These are phyloP conservation scores for Alethe diademata DNA, from an alignment of 2,113 vertebrate species.

Conservation along the genomic window DNA sequence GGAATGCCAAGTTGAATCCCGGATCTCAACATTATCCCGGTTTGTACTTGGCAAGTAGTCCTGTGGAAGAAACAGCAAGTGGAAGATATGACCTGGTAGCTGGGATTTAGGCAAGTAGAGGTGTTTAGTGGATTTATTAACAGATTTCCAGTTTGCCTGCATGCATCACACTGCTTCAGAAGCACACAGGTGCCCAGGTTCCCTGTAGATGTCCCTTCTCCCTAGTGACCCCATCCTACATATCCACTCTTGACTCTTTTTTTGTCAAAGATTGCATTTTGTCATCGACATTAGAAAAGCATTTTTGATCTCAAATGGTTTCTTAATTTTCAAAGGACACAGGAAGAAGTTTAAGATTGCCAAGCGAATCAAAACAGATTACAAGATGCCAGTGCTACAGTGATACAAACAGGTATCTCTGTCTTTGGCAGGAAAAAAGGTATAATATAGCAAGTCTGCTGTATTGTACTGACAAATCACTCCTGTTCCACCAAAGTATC, in stretches of 20 bases:
- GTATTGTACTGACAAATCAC: not conserved
- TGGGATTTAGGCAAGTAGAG: not conserved
- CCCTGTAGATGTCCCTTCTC: not conserved
- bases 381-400: not conserved
- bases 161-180: rapidly evolving
- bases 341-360: not conserved
- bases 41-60: not conserved
- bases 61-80: not conserved
- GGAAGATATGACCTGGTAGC: not conserved
- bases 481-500: not conserved
- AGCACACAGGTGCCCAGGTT: not conserved
- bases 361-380: not conserved
- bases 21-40: rapidly evolving
- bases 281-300: not conserved
- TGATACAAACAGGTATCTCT: not conserved
- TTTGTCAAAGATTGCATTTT: not conserved
- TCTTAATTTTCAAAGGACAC: not conserved
- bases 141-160: not conserved
- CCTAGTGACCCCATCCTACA: not conserved
- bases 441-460: not conserved
- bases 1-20: not conserved
- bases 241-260: not conserved
- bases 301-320: not conserved
- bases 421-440: not conserved
- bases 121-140: not conserved